Conservation (phyloP, 2,113 vertebrate genomes). For the Petrocephalus zakoni region DNA sequence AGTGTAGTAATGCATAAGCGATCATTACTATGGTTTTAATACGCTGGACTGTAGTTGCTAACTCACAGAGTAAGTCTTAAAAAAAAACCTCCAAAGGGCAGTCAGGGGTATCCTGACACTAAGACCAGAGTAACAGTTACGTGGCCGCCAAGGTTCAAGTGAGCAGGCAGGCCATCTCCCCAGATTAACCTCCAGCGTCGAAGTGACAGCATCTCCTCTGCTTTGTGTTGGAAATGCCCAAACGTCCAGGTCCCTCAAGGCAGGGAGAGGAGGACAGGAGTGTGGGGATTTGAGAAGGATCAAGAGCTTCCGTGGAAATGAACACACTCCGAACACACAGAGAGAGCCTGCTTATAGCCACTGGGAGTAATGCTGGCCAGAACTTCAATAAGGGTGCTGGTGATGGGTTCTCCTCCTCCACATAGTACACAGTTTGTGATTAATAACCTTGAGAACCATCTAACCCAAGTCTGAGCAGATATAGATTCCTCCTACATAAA, state of each 20-base stretch:
- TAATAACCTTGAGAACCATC: conserved; percentile 49
- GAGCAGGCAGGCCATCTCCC: neutral
- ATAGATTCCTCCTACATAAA: neutral
- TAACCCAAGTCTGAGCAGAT: neutral
- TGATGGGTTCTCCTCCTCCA: neutral
- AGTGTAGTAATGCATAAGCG: neutral
- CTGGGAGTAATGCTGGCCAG: conserved; percentile 21
- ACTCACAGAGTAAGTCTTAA: neutral
- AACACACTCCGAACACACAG: conserved; percentile 23
- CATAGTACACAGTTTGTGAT: conserved; percentile 31
- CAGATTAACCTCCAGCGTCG: neutral
- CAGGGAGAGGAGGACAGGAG: neutral
- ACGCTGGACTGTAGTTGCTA: neutral
- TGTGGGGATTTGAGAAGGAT: neutral
- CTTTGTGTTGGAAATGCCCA: neutral
- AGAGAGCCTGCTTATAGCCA: neutral
- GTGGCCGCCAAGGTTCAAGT: neutral
- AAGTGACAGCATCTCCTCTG: neutral
- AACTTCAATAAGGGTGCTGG: neutral
- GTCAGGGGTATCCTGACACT: neutral
- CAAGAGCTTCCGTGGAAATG: neutral
- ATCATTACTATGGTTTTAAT: neutral
- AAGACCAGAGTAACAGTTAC: neutral
- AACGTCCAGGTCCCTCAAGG: neutral
- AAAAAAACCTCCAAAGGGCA: neutral